Evolutionary conservation across 1,140 invertebrate species (phyloP), one percentile per base, ranked within the genome.

Genomic region (Rhysida immarginata): DNA sequence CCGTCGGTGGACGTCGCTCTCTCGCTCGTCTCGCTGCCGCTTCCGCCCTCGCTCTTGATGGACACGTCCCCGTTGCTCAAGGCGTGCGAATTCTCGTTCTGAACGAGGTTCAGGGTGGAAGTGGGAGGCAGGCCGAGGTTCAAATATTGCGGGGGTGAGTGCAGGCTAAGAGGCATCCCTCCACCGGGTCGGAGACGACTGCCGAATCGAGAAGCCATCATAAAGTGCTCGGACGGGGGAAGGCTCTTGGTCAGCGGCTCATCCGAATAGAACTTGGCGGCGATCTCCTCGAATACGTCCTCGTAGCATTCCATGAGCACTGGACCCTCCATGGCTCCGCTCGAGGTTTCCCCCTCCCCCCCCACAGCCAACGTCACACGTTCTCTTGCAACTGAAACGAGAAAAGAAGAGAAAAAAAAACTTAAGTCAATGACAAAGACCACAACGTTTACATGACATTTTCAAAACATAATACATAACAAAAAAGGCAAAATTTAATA

Each of bases 251-350:
- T 60, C 18, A 61, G 54, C 0, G 49, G 51, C 21, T 88, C 85
- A 66, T 88, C 85, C 52, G 86, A 86, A 68, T 91, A 91, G 48
- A 89, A 74, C 74, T 91, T 91, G 63, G 85, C 80, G 44, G 85
- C 89, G 62, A 90, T 89, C 75, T 91, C 87, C 70, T 89, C 88
- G 68, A 86, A 83, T 78, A 82, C 82, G 61, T 83, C 80, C 67
- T 83, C 81, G 66, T 82, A 81, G 66, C 75, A 78, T 63, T 81
- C 79, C 35, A 60, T 59, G n/a, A 58, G 44, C 18, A 61, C 51
- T 42, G 58, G 51, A 14, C 59, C 58, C 26, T 54, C 59, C 55
- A 56, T 56, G 53, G 16, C 42, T 21, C n/a, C n/a, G n/a, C n/a
- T n/a, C n/a, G n/a, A n/a, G n/a, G n/a, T n/a, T n/a, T n/a, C n/a